Evolutionary conservation across 1,140 invertebrate species (phyloP), one percentile per base, ranked within the genome.

Genomic region (Meloidogyne floridensis): DNA sequence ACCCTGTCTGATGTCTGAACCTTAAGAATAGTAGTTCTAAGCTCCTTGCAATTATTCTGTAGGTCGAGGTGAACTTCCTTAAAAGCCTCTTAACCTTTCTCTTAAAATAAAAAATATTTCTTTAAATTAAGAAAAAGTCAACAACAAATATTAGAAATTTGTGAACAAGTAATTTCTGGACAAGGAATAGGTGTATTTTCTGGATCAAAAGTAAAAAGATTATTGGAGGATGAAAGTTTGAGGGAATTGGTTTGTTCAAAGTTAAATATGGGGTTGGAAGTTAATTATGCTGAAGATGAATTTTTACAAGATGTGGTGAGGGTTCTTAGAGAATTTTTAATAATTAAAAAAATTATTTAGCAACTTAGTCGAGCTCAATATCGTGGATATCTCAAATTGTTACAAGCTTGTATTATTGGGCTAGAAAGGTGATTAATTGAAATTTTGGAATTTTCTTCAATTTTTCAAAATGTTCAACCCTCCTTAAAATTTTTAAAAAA

Each of bases 181-280:
- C 95, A 99, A 92, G 96, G 97, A 3, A 94, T 99, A 15, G 95
- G 96, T 56, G 98, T 97, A 95, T 91, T 99, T 20, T 97, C 98
- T 91, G 91, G 97, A 7, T 96, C 95, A 88, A 93, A 96, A 56
- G 92, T 99, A 20, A 96, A 95, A 88, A 97, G 97, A 90, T 91
- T 99, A 6, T 97, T 99, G 95, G 97, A 99, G 91, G 97, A 99
- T 91, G 98, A 99, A 91, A 98, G 95, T 78, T 97, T 98, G 92
- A 92, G 98, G 53, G 97, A 96, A 90, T 94, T 99, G 90, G 94
- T 98, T 10, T 93, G 98, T 2, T 95, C 94, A 75, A 96, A 97
- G 89, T 92, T 99, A 9, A 99, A 99, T 90, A 94, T 94, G 85
- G 96, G 95, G 81, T 92, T 98, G 20, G 96, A 96, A 86, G 93